Evolutionary conservation across 2,113 vertebrate genomes (phyloP), one percentile per base, ranked within the genome.

Genomic region (Callorhinus ursinus): DNA sequence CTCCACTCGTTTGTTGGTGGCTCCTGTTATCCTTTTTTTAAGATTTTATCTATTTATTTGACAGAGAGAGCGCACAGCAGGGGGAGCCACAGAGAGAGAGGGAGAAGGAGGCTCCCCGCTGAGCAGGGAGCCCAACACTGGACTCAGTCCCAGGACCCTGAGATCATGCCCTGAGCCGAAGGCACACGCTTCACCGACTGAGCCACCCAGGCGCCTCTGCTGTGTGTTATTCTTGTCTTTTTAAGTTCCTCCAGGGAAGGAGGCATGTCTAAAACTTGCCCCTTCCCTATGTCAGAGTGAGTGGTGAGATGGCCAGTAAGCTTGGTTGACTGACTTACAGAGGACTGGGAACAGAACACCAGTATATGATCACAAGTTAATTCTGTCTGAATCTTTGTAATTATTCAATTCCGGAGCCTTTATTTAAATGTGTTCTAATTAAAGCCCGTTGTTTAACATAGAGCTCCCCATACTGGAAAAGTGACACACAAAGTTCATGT

Each of bases 241-340:
- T 4, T 13, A 16, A 42, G 16, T 18, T 24, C 53, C 31, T 49
- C 61, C 21, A n/a, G 49, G 81, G 82, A 71, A 28, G 18, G 16
- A 46, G 42, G 13, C 0, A 0, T 0, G 0, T 10, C 67, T 57
- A 4, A 12, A 28, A 13, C 4, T 11, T 49, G 36, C 3, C 4
- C 8, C 12, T 4, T 19, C 42, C 21, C 14, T 3, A 12, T 0
- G 5, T 85, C 46, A 14, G n/a, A 63, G 14, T 19, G 24, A 4
- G 11, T 8, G n/a, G 46, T 42, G 28, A 53, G 61, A 28, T 6
- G 31, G 57, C 19, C n/a, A 5, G 0, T 4, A 14, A 11, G 10
- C 12, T 11, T 9, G 15, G 22, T 0, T 8, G 13, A 4, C 12
- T 39, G 61, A 55, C 42, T 12, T 26, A 22, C 11, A 11, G 76